These are phyloP conservation scores for Hedychridium roseum DNA, from an alignment of 2,888 invertebrate species.

Conservation along the genomic window DNA sequence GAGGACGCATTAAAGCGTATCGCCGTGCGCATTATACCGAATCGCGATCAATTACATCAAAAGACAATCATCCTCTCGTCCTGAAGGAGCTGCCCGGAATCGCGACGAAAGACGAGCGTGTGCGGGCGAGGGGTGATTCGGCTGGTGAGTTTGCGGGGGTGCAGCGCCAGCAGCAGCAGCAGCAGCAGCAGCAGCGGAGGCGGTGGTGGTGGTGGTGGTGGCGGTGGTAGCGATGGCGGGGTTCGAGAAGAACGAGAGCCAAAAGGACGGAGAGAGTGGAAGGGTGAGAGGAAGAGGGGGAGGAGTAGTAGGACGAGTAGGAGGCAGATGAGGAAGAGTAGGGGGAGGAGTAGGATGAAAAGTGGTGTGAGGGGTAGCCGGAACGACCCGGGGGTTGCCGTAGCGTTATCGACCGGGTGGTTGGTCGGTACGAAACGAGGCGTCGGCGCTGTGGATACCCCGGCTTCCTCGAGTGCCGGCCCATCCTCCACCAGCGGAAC, in stretches of 20 bases:
- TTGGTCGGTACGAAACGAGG: slow-evolving; percentile 45
- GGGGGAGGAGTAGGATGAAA: slow-evolving; percentile 9
- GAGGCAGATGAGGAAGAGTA: slow-evolving; percentile 17
- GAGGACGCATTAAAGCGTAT: too few species aligned
- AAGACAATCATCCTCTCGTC: too few species aligned
- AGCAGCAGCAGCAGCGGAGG: slow-evolving; percentile 13
- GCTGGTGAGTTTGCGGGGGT: slow-evolving; percentile 1
- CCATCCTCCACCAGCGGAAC: slow-evolving; percentile 34
- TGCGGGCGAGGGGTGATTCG: too few species aligned
- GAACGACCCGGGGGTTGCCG: slow-evolving; percentile 56
- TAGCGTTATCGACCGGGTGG: slow-evolving; percentile 55
- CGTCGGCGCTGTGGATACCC: slow-evolving; percentile 46
- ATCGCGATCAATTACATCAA: too few species aligned
- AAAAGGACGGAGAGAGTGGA: slow-evolving; percentile 9
- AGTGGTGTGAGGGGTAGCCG: slow-evolving; percentile 31
- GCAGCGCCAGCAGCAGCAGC: slow-evolving; percentile 1
- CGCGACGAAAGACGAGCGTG: slow-evolving; percentile 1
- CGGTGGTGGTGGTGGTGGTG: slow-evolving; percentile 7
- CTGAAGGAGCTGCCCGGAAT: too few species aligned
- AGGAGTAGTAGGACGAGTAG: slow-evolving; percentile 12
- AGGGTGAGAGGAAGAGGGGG: slow-evolving; percentile 12
- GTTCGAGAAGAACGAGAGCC: slow-evolving; percentile 13
- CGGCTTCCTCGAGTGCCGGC: slow-evolving; percentile 46
- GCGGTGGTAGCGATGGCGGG: slow-evolving; percentile 6
- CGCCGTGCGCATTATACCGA: too few species aligned